Percentiles rank a stretch among this genome's conserved stretches.
Evolutionary conservation across 2,113 vertebrate species (phyloP).

Genomic region (Heptranchias perlo): DNA sequence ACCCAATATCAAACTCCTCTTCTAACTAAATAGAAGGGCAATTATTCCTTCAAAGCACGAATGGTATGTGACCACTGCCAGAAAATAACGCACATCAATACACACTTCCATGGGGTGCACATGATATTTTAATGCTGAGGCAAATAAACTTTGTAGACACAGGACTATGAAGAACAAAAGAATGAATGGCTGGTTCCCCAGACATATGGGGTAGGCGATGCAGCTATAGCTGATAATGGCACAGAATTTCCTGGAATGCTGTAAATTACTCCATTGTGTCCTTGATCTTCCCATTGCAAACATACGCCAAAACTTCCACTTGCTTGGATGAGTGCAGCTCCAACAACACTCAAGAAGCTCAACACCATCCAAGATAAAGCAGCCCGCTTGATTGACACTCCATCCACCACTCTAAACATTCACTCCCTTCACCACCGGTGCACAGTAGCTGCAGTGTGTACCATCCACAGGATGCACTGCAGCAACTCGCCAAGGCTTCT

Average conservation of each 20-base stretch:
- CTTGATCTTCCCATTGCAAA: neutral
- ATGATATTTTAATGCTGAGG: conserved; percentile 22
- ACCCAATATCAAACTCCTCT: neutral
- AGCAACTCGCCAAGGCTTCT: too few relatives aligned
- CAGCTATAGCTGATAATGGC: neutral
- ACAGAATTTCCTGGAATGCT: neutral
- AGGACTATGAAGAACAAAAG: conserved; percentile 24
- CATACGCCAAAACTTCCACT: neutral
- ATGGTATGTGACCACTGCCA: neutral
- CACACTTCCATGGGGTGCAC: neutral
- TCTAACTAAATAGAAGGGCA: neutral
- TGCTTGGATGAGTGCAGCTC: too few relatives aligned
- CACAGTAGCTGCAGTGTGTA: too few relatives aligned
- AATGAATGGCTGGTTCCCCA: conserved; percentile 22
- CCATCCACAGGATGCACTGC: too few relatives aligned
- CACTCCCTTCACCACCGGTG: too few relatives aligned
- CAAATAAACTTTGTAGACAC: conserved; percentile 28
- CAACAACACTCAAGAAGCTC: too few relatives aligned
- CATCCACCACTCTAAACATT: too few relatives aligned
- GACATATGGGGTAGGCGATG: neutral
- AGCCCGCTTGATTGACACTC: too few relatives aligned
- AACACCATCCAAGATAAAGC: too few relatives aligned
- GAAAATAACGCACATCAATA: neutral
- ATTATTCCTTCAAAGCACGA: neutral
- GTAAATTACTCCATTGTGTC: neutral